Percentiles rank a stretch among this genome's conserved stretches.
phyloP scores from a whole-genome alignment of 2,888 invertebrate species.

The Cryptocephalus moraei region DNA sequence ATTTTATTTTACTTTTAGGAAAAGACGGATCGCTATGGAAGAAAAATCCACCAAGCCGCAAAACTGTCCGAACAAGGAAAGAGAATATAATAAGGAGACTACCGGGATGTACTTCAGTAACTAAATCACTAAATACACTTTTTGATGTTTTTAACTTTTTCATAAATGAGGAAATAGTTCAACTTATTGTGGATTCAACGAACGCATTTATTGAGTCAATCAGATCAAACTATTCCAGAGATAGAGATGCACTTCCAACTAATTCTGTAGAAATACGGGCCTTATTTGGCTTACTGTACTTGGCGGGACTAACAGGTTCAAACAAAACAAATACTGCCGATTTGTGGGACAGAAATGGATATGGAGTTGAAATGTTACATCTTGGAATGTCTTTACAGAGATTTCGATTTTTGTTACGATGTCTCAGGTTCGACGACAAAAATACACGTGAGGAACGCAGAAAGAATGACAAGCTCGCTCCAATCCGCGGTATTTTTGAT shows the following conservation, averaged over 20 bases:
- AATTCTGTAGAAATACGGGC: constrained; percentile 1
- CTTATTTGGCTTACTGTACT: neutral
- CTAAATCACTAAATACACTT: no score
- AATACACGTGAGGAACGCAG: neutral
- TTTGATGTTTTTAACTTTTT: no score
- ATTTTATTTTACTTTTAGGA: no score
- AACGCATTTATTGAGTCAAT: no score
- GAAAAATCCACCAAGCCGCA: no score
- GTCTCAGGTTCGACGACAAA: neutral
- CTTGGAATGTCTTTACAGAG: constrained; percentile 5
- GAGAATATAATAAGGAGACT: no score
- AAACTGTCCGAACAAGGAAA: no score
- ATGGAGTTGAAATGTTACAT: constrained; percentile 10
- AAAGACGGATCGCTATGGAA: no score
- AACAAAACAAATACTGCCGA: constrained; percentile 7
- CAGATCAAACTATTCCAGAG: constrained; percentile 3
- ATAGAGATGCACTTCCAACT: neutral
- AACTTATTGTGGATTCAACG: no score
- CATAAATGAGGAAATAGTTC: no score
- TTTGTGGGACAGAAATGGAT: constrained; percentile 8
- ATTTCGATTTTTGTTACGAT: constrained; percentile 2
- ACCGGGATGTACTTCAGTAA: no score
- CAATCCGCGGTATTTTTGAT: neutral
- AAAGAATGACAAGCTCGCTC: neutral
- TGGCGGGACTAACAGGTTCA: no score